Conservation (phyloP, 2,113 vertebrate genomes). For the Thamnaconus septentrionalis region DNA sequence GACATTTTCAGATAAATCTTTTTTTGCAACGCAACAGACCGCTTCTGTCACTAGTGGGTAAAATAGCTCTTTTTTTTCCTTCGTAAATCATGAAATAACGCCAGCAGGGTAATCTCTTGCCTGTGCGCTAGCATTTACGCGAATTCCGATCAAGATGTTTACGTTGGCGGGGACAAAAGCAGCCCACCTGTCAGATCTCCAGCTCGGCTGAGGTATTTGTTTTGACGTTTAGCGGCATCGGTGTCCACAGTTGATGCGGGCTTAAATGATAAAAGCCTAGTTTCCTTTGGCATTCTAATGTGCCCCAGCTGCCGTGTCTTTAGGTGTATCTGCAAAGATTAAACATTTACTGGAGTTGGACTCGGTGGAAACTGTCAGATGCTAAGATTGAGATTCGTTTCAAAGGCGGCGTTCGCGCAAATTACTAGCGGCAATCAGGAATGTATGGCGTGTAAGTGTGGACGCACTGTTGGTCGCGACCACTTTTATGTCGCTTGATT, state of each 20-base stretch:
- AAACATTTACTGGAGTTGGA: constrained; percentile 32
- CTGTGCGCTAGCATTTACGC: neutral
- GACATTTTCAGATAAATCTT: no score
- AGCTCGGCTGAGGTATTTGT: constrained; percentile 36
- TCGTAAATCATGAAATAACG: no score
- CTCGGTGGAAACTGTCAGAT: constrained; percentile 11
- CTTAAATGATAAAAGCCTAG: constrained; percentile 46
- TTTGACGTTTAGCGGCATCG: constrained; percentile 34
- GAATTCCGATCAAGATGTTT: constrained; percentile 23
- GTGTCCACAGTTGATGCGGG: constrained; percentile 28
- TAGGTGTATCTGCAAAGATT: constrained; percentile 35
- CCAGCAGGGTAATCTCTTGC: no score
- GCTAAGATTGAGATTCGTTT: constrained; percentile 1
- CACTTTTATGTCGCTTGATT: constrained; percentile 16
- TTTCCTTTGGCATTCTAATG: constrained; percentile 31
- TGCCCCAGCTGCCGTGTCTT: constrained; percentile 49
- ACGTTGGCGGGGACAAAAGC: constrained; percentile 33
- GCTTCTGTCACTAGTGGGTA: no score
- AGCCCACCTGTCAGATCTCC: constrained; percentile 22
- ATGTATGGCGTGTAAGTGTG: neutral
- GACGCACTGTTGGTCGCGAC: neutral
- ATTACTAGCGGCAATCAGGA: constrained; percentile 22
- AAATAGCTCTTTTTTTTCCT: no score
- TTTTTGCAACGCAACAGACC: no score
- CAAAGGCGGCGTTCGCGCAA: constrained; percentile 30